Evolutionary conservation across 30 jellyfish, hydroid and myxozoan genomes (phyloP).

Genomic region (Aurelia aurita complex sp. Pacific): DNA sequence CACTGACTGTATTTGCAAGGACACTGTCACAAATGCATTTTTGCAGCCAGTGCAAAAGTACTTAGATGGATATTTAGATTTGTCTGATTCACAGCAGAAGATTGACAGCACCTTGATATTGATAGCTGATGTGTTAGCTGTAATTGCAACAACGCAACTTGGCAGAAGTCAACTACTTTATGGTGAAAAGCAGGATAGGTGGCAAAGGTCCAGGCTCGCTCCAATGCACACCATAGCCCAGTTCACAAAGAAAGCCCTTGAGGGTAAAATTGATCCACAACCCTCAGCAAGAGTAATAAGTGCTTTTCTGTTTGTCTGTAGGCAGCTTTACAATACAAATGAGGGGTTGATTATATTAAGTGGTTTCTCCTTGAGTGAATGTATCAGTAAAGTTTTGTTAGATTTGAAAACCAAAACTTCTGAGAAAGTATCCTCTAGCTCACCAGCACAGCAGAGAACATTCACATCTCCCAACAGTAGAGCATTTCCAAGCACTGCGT

Average conservation of each 20-base stretch:
- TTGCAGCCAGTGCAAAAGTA: slow-evolving; percentile 69
- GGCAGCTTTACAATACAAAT: slow-evolving; percentile 69
- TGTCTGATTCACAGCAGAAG: slow-evolving; percentile 7
- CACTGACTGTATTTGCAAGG: slow-evolving; percentile 63
- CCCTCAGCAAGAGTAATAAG: slow-evolving; percentile 42
- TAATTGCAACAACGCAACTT: slow-evolving; percentile 49
- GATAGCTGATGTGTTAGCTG: slow-evolving; percentile 79
- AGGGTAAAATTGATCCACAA: slow-evolving; percentile 25
- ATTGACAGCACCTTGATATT: slow-evolving; percentile 28
- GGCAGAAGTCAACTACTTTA: slow-evolving; percentile 78
- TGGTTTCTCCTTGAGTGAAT: slow-evolving; percentile 22
- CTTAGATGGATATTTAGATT: slow-evolving; percentile 31
- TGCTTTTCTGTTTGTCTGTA: slow-evolving; percentile 75
- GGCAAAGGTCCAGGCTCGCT: slow-evolving; percentile 66
- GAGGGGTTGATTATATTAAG: slow-evolving; percentile 60
- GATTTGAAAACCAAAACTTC: neutral
- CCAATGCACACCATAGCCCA: slow-evolving; percentile 57
- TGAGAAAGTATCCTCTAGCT: neutral
- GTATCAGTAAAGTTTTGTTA: slow-evolving; percentile 39
- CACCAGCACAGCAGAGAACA: neutral
- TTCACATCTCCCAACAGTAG: neutral
- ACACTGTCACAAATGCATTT: slow-evolving; percentile 59
- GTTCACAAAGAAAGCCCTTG: slow-evolving; percentile 56
- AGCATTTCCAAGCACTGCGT: neutral
- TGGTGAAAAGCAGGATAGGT: slow-evolving; percentile 52